Conservation (phyloP, 2,888 invertebrate genomes). For the Idaea aversata region DNA sequence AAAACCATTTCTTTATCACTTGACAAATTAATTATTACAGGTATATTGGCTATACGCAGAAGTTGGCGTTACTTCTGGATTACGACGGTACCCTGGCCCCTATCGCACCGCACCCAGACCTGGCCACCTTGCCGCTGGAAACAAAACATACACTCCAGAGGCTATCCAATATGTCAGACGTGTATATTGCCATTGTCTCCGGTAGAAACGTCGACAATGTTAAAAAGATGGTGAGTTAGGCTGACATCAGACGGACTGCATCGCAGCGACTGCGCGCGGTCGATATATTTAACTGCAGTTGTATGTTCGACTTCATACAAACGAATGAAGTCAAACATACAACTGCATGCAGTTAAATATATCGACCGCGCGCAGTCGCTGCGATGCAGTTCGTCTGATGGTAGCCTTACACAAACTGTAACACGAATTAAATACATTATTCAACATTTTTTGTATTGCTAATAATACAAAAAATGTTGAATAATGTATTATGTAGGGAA, state of each 20-base stretch:
- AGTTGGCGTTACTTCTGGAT: slow-evolving; percentile 90
- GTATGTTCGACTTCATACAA: too few relatives aligned
- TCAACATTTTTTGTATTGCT: too few relatives aligned
- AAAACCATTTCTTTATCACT: background rate
- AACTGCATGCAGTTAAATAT: too few relatives aligned
- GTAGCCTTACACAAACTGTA: background rate
- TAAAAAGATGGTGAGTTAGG: slow-evolving; percentile 88
- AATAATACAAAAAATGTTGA: too few relatives aligned
- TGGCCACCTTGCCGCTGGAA: slow-evolving; percentile 91
- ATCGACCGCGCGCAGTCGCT: too few relatives aligned
- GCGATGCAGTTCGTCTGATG: too few relatives aligned
- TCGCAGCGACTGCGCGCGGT: too few relatives aligned
- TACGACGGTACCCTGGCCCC: slow-evolving; percentile 95
- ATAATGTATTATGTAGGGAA: too few relatives aligned
- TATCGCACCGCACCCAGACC: slow-evolving; percentile 93
- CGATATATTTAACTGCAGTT: too few relatives aligned
- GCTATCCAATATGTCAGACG: slow-evolving; percentile 91
- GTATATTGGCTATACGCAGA: slow-evolving; percentile 92
- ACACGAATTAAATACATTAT: too few relatives aligned
- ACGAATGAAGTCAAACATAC: too few relatives aligned
- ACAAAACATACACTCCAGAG: slow-evolving; percentile 91
- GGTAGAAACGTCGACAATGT: slow-evolving; percentile 93
- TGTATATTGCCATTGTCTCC: slow-evolving; percentile 92
- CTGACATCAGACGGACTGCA: too few relatives aligned
- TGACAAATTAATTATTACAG: slow-evolving; percentile 58